Percentiles rank a stretch among this genome's conserved stretches.
These are phyloP conservation scores for Sebastolobus altivelis DNA, from an alignment of 2,797 vertebrate species.

Conservation along the genomic window DNA sequence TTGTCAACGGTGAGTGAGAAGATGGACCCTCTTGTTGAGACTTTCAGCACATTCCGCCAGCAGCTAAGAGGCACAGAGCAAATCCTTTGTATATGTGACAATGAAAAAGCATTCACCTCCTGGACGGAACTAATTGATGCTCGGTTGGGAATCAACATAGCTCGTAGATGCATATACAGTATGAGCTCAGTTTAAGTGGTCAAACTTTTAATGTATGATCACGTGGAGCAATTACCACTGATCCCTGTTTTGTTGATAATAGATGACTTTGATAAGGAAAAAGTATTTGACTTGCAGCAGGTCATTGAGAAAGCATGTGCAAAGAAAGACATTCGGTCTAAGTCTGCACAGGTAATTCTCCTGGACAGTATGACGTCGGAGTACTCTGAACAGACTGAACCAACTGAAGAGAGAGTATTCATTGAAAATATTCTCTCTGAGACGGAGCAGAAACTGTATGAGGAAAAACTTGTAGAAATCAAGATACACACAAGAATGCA, in stretches of 20 bases:
- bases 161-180: slow-evolving; percentile 72
- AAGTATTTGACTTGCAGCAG: slow-evolving; percentile 76
- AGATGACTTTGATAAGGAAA: slow-evolving; percentile 88
- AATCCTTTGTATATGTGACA: slow-evolving; percentile 80
- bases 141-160: slow-evolving; percentile 62
- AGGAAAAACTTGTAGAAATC: slow-evolving; percentile 73
- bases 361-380: slow-evolving; percentile 80
- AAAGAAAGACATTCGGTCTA: slow-evolving; percentile 46
- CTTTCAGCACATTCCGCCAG: slow-evolving; percentile 76
- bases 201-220: slow-evolving; percentile 77
- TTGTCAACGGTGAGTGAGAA: slow-evolving; percentile 73
- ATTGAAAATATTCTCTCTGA: slow-evolving; percentile 74
- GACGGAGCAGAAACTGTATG: slow-evolving; percentile 69
- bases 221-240: slow-evolving; percentile 58
- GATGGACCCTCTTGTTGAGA: slow-evolving; percentile 80
- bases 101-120: slow-evolving; percentile 62
- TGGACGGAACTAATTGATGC: slow-evolving; percentile 71
- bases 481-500: slow-evolving; percentile 65
- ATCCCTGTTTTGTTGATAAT: slow-evolving; percentile 87
- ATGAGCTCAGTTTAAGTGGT: slow-evolving; percentile 82
- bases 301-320: slow-evolving; percentile 74
- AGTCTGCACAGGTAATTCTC: slow-evolving; percentile 71
- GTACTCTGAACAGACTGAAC: slow-evolving; percentile 19
- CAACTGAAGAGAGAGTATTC: slow-evolving; percentile 59
- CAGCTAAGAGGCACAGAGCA: slow-evolving; percentile 74